Evolutionary conservation across 2,113 vertebrate species (phyloP).

Genomic region (Cyanoliseus patagonus): DNA sequence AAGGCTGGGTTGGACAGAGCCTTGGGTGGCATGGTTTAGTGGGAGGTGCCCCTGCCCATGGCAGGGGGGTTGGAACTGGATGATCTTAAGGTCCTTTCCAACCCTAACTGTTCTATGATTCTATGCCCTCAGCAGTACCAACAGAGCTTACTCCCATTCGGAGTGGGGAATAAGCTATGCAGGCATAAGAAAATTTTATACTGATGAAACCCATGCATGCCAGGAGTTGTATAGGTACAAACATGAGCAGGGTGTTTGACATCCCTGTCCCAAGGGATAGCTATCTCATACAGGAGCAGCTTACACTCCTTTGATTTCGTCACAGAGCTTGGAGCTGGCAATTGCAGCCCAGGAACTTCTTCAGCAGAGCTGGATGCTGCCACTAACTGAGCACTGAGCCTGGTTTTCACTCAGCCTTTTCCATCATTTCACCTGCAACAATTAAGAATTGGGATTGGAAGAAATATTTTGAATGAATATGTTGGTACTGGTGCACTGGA

Average conservation of each 20-base stretch:
- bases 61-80: too few species aligned
- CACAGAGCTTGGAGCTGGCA: neutral
- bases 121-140: too few species aligned
- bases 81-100: too few species aligned
- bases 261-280: neutral
- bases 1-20: too few species aligned
- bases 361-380: neutral
- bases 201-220: neutral
- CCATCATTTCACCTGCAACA: neutral
- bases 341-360: neutral
- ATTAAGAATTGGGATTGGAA: neutral
- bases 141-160: neutral
- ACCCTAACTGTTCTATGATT: too few species aligned
- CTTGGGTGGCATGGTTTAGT: too few species aligned
- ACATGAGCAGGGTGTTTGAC: neutral
- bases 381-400: neutral
- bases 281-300: neutral
- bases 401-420: neutral
- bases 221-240: neutral
- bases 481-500: neutral
- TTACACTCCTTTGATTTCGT: neutral
- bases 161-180: neutral
- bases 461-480: neutral
- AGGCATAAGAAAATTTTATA: neutral
- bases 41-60: too few species aligned